Conservation (phyloP, 2,888 invertebrate genomes). For the Xestia ashworthii region DNA sequence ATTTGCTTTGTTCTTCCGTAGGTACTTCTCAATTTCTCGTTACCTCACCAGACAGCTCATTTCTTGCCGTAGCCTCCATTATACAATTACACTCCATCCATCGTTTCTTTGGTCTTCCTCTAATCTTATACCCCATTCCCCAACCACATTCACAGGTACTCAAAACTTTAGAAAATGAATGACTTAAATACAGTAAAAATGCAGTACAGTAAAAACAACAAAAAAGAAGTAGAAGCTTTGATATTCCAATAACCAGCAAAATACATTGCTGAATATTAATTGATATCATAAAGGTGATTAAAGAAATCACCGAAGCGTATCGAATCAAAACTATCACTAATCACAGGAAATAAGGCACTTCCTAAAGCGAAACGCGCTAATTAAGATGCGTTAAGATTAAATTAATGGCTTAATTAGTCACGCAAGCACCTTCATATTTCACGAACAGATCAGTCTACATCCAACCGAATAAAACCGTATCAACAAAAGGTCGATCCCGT, state of each 20-base stretch:
- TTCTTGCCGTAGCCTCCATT: no score
- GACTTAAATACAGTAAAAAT: background rate
- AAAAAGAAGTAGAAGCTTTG: background rate
- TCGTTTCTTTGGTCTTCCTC: no score
- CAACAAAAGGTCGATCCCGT: background rate
- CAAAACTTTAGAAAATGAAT: background rate
- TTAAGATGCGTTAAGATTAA: constrained; percentile 55
- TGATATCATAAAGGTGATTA: constrained; percentile 27
- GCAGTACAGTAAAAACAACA: background rate
- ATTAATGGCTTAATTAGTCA: constrained; percentile 51
- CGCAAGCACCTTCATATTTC: constrained; percentile 39
- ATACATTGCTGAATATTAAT: constrained; percentile 7
- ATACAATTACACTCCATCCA: no score
- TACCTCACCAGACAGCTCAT: no score
- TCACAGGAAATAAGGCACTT: constrained; percentile 50
- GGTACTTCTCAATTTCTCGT: no score
- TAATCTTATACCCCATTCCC: no score
- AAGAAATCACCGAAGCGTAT: constrained; percentile 21
- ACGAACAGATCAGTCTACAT: background rate
- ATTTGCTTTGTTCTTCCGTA: no score
- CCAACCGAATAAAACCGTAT: constrained; percentile 6
- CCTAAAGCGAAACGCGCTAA: constrained; percentile 39
- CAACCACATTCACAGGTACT: no score
- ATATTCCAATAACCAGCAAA: background rate
- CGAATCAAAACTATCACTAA: constrained; percentile 45